Percentiles rank a stretch among this genome's conserved stretches.
Evolutionary conservation across 2,797 vertebrate species (phyloP).

Genomic region (Propithecus deckenii): DNA sequence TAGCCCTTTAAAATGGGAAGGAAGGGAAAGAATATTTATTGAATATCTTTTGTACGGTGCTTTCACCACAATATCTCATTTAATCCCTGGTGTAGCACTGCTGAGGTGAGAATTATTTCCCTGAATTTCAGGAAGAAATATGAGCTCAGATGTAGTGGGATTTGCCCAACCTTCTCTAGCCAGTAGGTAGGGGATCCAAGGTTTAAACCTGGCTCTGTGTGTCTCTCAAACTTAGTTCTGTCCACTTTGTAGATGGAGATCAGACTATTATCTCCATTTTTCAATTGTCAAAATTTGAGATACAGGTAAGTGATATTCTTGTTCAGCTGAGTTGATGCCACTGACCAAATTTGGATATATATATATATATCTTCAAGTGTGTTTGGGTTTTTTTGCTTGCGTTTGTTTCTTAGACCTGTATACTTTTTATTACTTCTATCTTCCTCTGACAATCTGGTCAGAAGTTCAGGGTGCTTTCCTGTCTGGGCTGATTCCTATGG

Average conservation of each 20-base stretch:
- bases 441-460: neutral
- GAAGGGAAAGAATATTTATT: neutral
- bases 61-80: constrained; percentile 51
- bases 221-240: neutral
- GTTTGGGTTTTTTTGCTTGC: neutral
- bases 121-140: neutral
- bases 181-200: neutral
- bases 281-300: neutral
- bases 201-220: neutral
- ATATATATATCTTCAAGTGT: neutral
- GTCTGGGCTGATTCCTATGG: neutral
- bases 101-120: constrained; percentile 19
- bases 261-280: constrained; percentile 7
- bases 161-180: neutral
- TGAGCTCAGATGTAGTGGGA: neutral
- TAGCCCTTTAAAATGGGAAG: constrained; percentile 51
- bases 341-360: neutral
- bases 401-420: neutral
- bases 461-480: neutral
- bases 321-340: neutral
- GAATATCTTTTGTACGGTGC: neutral
- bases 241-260: neutral
- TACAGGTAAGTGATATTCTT: neutral
- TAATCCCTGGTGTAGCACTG: neutral
- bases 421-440: neutral